Percentiles rank a stretch among this genome's conserved stretches.
These are phyloP conservation scores for Coreoperca whiteheadi DNA, from an alignment of 2,113 vertebrate species.

Conservation along the genomic window DNA sequence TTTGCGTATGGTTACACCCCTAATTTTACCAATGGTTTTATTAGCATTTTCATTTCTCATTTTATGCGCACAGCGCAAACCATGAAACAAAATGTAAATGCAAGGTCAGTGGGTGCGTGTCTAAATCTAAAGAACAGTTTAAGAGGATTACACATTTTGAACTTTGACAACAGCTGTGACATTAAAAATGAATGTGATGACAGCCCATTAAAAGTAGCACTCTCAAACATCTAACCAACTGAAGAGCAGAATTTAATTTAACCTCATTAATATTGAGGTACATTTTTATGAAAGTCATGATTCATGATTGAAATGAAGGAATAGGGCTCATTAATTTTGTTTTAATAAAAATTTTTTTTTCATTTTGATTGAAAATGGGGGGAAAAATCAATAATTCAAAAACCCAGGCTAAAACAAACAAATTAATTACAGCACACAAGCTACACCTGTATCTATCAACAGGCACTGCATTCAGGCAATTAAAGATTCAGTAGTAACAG, in stretches of 20 bases:
- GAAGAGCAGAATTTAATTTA: constrained; percentile 35
- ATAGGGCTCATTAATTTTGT: background rate
- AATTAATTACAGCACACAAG: background rate
- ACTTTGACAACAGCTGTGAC: constrained; percentile 46
- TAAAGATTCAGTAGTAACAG: constrained; percentile 11
- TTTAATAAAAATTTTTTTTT: background rate
- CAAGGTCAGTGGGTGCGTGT: background rate
- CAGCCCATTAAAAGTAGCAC: constrained; percentile 38
- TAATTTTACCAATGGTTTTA: background rate
- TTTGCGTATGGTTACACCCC: too few relatives aligned
- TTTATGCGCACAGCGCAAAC: background rate
- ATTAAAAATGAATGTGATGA: constrained; percentile 46
- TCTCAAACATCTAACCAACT: constrained; percentile 37
- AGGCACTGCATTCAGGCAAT: constrained; percentile 17
- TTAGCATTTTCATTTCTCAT: background rate
- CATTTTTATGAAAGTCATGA: background rate
- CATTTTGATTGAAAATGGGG: background rate
- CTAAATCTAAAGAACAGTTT: background rate
- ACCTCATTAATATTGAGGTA: constrained; percentile 30
- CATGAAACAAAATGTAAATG: background rate
- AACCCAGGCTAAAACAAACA: constrained; percentile 4
- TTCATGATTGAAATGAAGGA: background rate
- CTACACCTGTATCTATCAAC: constrained; percentile 8
- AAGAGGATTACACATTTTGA: constrained; percentile 26
- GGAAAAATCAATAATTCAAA: background rate